A percentile compares a stretch with the other conserved stretches of the same genome.
These are phyloP conservation scores for Drosophila ohnishii DNA, from an alignment of 1,140 invertebrate species.

Conservation along the genomic window DNA sequence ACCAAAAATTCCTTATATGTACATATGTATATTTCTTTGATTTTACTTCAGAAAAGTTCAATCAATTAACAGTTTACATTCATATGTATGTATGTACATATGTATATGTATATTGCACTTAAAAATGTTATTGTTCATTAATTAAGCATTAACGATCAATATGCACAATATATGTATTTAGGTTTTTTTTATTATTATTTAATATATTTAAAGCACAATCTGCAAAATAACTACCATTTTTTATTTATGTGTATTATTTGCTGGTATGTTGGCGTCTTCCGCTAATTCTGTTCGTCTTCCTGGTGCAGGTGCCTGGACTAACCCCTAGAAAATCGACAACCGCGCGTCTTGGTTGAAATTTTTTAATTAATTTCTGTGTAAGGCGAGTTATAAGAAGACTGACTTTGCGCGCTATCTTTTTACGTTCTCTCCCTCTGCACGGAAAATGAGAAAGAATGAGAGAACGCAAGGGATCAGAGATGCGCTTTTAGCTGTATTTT, in stretches of 20 bases:
- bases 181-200: too few species aligned
- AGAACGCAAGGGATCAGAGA: neutral
- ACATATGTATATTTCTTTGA: too few species aligned
- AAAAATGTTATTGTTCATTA: neutral
- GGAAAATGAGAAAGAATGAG: neutral
- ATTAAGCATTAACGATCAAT: neutral
- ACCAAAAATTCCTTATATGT: too few species aligned
- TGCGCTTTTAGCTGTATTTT: neutral
- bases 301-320: neutral
- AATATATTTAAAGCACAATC: neutral
- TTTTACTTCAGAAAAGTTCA: too few species aligned
- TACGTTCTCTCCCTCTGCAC: neutral
- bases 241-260: too few species aligned
- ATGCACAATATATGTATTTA: neutral
- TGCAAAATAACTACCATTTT: neutral
- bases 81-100: too few species aligned
- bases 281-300: neutral
- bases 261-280: too few species aligned
- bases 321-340: neutral
- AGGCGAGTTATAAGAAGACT: neutral
- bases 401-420: neutral
- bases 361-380: neutral
- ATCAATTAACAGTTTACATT: too few species aligned
- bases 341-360: neutral
- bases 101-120: neutral